Evolutionary conservation across 1,140 invertebrate genomes (phyloP).

Genomic region (Episyrphus balteatus): DNA sequence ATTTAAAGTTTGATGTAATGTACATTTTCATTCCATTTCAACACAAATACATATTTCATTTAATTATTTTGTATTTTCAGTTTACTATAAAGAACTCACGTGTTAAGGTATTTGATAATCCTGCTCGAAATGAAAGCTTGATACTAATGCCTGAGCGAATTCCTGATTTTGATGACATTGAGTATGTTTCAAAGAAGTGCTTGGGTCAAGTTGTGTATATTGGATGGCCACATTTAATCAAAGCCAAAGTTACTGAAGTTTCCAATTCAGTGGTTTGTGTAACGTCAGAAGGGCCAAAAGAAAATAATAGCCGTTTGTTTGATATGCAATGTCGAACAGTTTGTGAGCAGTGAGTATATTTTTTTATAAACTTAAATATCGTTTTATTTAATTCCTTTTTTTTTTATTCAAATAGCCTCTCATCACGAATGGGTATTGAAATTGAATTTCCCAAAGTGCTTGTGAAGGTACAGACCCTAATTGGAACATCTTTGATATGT

Average conservation of each 20-base stretch:
- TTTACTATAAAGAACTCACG: slow-evolving; percentile 56
- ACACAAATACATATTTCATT: slow-evolving; percentile 9
- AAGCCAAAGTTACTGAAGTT: slow-evolving; percentile 43
- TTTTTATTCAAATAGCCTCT: slow-evolving; percentile 42
- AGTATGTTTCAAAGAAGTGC: slow-evolving; percentile 46
- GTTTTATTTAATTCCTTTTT: slow-evolving; percentile 16
- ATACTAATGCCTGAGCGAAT: slow-evolving; percentile 49
- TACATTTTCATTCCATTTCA: not conserved
- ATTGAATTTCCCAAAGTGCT: slow-evolving; percentile 59
- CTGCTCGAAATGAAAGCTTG: slow-evolving; percentile 69
- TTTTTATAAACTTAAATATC: not conserved
- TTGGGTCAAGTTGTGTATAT: slow-evolving; percentile 67
- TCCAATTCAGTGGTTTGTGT: slow-evolving; percentile 12
- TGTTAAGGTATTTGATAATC: slow-evolving; percentile 79
- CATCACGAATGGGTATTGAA: slow-evolving; percentile 57
- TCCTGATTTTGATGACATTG: slow-evolving; percentile 30
- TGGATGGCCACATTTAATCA: slow-evolving; percentile 79
- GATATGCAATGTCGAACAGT: slow-evolving; percentile 18
- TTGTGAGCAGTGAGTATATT: slow-evolving; percentile 21
- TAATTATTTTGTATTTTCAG: slow-evolving; percentile 28
- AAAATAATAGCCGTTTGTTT: slow-evolving; percentile 17
- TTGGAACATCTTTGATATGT: slow-evolving; percentile 51
- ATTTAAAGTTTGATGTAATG: slow-evolving; percentile 64
- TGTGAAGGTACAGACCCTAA: slow-evolving; percentile 59
- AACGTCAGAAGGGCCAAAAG: slow-evolving; percentile 8